Evolutionary conservation across 2,797 vertebrate genomes (phyloP).

Genomic region (Rhinatrema bivittatum): DNA sequence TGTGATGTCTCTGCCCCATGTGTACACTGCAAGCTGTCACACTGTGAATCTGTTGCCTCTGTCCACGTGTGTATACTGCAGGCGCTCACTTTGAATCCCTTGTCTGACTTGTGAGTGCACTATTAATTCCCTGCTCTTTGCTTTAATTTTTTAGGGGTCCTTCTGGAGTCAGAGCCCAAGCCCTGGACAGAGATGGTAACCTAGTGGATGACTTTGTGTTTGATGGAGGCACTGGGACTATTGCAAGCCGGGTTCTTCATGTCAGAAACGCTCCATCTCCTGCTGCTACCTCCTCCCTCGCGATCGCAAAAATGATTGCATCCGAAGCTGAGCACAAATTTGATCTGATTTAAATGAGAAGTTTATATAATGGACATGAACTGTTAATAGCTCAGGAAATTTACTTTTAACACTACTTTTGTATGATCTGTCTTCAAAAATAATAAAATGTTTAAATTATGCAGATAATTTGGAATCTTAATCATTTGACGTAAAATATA

Average conservation of each 20-base stretch:
- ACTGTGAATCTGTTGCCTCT: too few relatives aligned
- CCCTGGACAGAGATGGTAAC: conserved; percentile 75
- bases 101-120: too few relatives aligned
- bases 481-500: too few relatives aligned
- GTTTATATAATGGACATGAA: too few relatives aligned
- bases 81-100: too few relatives aligned
- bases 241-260: conserved; percentile 76
- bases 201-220: conserved; percentile 94
- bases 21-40: too few relatives aligned
- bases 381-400: fast-evolving
- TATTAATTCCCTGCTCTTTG: too few relatives aligned
- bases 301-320: conserved; percentile 79
- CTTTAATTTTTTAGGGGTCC: conserved; percentile 56
- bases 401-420: neutral
- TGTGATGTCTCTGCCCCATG: too few relatives aligned
- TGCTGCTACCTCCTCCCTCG: conserved; percentile 88
- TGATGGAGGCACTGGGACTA: conserved; percentile 70
- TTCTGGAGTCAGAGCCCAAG: conserved; percentile 85
- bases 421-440: neutral
- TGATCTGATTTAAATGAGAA: too few relatives aligned
- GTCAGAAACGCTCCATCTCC: conserved; percentile 93
- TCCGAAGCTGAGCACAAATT: conserved; percentile 76
- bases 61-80: too few relatives aligned
- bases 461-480: neutral
- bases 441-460: neutral